Conservation (phyloP, 2,113 vertebrate species). For the Vireo altiloquus region DNA sequence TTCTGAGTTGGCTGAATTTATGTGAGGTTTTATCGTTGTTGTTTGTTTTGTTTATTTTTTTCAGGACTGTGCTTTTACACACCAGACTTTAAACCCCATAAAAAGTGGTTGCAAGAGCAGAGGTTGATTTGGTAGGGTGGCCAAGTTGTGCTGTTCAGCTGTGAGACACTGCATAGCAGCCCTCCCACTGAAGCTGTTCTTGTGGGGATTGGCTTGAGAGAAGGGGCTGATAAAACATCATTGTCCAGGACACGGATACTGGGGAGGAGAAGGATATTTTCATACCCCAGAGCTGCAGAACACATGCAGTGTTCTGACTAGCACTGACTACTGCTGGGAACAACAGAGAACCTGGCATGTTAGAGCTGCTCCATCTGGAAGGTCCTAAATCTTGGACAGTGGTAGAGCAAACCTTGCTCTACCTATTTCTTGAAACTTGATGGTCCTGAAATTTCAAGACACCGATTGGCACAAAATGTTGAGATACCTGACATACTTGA, state of each 20-base stretch:
- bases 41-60: not conserved
- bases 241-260: not conserved
- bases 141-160: not conserved
- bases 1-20: not conserved
- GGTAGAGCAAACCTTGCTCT: not conserved
- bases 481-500: not conserved
- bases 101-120: not conserved
- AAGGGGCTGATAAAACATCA: not conserved
- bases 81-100: not conserved
- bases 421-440: not conserved
- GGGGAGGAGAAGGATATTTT: not conserved
- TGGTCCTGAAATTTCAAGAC: not conserved
- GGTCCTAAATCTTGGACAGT: not conserved
- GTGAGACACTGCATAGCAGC: not conserved
- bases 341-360: not conserved
- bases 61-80: not conserved
- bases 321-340: not conserved
- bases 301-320: not conserved
- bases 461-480: not conserved
- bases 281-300: not conserved
- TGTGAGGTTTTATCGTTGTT: not conserved
- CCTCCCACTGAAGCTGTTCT: not conserved
- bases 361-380: not conserved
- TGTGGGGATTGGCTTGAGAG: not conserved
- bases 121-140: not conserved